phyloP scores from a whole-genome alignment of 2,113 vertebrate genomes.

The Phrynosoma blainvillii region DNA sequence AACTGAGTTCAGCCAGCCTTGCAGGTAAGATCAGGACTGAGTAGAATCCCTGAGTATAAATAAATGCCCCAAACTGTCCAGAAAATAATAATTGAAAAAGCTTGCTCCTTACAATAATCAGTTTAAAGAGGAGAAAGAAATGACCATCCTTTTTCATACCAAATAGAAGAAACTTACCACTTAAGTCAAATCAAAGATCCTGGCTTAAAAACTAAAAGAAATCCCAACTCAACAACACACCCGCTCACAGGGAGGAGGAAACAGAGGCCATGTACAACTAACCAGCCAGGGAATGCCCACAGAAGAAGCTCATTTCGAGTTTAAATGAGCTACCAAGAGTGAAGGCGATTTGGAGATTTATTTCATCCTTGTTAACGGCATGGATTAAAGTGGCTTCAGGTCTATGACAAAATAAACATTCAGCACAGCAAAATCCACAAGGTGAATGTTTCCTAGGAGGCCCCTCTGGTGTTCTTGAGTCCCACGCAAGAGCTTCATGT shows the following conservation, averaged over 20 bases:
- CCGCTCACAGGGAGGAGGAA: accelerated
- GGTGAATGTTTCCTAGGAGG: slow-evolving; percentile 6
- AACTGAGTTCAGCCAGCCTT: slow-evolving; percentile 29
- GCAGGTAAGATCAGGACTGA: slow-evolving; percentile 31
- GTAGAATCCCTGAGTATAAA: not conserved
- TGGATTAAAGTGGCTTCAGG: slow-evolving; percentile 42
- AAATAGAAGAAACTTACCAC: slow-evolving; percentile 4
- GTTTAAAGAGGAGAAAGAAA: not conserved
- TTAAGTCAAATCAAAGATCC: not conserved
- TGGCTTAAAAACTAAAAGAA: not conserved
- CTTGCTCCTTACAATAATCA: not conserved
- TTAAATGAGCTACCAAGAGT: slow-evolving; percentile 23
- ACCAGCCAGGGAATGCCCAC: not conserved
- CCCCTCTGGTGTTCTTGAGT: not conserved
- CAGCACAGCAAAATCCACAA: slow-evolving; percentile 13
- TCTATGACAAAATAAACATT: slow-evolving; percentile 41
- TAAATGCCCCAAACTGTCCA: not conserved
- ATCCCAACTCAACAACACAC: not conserved
- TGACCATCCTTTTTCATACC: not conserved
- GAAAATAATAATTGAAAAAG: no score
- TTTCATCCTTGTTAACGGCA: slow-evolving; percentile 1
- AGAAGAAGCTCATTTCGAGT: not conserved
- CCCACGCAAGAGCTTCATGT: not conserved
- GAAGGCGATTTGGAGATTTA: slow-evolving; percentile 34
- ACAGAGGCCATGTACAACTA: not conserved